Percentiles rank a stretch among this genome's conserved stretches.
Conservation (phyloP, 1,140 invertebrate genomes). For the Nephotettix cincticeps region DNA sequence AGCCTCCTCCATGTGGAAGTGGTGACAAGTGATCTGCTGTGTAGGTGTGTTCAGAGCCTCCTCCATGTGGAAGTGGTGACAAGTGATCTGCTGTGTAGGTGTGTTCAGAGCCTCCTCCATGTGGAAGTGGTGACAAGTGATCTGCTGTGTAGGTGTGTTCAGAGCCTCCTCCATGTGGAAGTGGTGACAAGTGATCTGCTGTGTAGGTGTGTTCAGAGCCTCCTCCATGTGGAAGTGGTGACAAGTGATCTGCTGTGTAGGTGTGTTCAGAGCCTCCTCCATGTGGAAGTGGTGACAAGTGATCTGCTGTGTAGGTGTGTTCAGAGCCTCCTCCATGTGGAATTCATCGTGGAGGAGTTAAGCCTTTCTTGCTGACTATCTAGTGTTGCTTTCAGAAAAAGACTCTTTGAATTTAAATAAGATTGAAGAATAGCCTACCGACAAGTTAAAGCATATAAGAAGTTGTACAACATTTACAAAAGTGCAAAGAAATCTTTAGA, state of each 20-base stretch:
- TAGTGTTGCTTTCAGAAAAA: too few species aligned
- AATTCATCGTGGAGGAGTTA: not conserved
- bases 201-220: not conserved
- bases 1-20: too few species aligned
- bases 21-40: too few species aligned
- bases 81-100: not conserved
- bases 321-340: not conserved
- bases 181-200: not conserved
- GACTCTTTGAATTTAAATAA: too few species aligned
- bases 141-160: not conserved
- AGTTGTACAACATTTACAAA: too few species aligned
- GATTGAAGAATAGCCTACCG: too few species aligned
- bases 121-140: not conserved
- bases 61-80: not conserved
- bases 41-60: not conserved
- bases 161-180: not conserved
- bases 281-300: not conserved
- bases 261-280: not conserved
- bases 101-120: not conserved
- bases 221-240: not conserved
- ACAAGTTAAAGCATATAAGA: too few species aligned
- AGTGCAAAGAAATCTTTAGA: too few species aligned
- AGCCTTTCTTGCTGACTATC: not conserved
- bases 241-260: not conserved
- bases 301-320: not conserved